Base-by-base conservation (phyloP, 2,113 vertebrate genomes). In the Eurypyga helias region DNA sequence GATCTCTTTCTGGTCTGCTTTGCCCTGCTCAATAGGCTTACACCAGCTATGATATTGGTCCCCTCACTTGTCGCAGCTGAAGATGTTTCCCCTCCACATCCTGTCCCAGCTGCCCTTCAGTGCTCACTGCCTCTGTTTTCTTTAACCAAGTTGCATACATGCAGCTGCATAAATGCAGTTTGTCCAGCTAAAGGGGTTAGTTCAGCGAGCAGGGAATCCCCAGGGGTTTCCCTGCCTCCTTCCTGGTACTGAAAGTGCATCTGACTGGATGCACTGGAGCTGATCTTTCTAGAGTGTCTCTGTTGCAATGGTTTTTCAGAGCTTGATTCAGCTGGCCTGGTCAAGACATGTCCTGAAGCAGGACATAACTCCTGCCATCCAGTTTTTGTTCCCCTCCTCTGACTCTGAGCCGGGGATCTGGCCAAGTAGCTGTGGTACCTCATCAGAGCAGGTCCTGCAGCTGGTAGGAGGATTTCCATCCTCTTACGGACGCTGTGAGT, bases 401-500 rank as follows among this genome's bases (percentile, higher is more conserved):
- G 4, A 41, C 25, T 88, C 51, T 29, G 65, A 34, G 7, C 2
- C n/a, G 2, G 17, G 3, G 7, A 77, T 36, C 38, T 70, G 45
- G 51, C 25, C 25, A 36, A 72, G 36, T 13, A 78, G 41, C n/a
- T 70, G 41, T 3, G 4, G 11, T 38, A 10, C 0, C 0, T 43
- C 34, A 41, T 77, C 41, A 38, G 41, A 21, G 55, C 20, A 45
- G 36, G 26, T 73, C 29, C 62, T 60, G 52, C 43, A 67, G 38
- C n/a, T 76, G 16, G 2, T 79, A 20, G 48, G 46, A 66, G n/a
- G 31, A 82, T 66, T 79, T 11, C 23, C 16, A 20, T 48, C 31
- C 18, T 46, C 5, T 5, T 54, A 31, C 2, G n/a, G 24, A 58
- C 28, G 34, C 18, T 0, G 0, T 34, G 33, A 64, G 36, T 54